phyloP scores from a whole-genome alignment of 2,888 invertebrate species.

The Idaea straminata region DNA sequence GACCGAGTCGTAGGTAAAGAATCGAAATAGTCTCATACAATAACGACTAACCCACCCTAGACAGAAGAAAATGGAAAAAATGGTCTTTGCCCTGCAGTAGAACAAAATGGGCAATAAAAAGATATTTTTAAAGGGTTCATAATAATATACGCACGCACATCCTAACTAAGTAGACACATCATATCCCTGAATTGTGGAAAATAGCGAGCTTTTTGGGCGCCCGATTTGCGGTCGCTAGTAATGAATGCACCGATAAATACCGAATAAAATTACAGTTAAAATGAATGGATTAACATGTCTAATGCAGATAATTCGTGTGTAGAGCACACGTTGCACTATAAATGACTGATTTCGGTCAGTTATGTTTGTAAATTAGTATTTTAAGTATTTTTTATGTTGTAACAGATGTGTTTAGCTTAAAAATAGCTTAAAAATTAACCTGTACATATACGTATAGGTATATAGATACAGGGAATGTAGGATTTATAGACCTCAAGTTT shows the following conservation, averaged over 20 bases:
- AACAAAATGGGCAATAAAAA: too few species aligned
- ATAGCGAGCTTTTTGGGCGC: slow-evolving; percentile 77
- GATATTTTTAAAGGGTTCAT: neutral
- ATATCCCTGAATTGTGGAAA: slow-evolving; percentile 55
- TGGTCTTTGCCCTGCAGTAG: too few species aligned
- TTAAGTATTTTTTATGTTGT: neutral
- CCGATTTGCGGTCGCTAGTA: slow-evolving; percentile 77
- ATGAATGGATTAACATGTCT: slow-evolving; percentile 81
- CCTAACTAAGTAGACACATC: slow-evolving; percentile 35
- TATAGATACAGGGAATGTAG: too few species aligned
- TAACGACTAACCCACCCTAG: too few species aligned
- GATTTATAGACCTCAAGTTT: too few species aligned
- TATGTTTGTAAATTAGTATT: slow-evolving; percentile 11
- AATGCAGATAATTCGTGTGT: slow-evolving; percentile 78
- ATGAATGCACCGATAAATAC: slow-evolving; percentile 81
- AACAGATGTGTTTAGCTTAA: too few species aligned
- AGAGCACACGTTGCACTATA: slow-evolving; percentile 64
- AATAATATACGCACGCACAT: slow-evolving; percentile 3
- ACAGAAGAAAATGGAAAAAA: too few species aligned
- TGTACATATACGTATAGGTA: too few species aligned
- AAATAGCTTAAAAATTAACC: too few species aligned
- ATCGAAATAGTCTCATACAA: too few species aligned
- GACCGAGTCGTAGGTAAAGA: too few species aligned
- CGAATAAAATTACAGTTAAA: slow-evolving; percentile 81
- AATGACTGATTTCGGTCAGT: slow-evolving; percentile 65